Evolutionary conservation across 92 coral and sea anemone genomes (phyloP), one percentile per base, ranked within the genome.

Genomic region (Zoanthus sansibaricus): DNA sequence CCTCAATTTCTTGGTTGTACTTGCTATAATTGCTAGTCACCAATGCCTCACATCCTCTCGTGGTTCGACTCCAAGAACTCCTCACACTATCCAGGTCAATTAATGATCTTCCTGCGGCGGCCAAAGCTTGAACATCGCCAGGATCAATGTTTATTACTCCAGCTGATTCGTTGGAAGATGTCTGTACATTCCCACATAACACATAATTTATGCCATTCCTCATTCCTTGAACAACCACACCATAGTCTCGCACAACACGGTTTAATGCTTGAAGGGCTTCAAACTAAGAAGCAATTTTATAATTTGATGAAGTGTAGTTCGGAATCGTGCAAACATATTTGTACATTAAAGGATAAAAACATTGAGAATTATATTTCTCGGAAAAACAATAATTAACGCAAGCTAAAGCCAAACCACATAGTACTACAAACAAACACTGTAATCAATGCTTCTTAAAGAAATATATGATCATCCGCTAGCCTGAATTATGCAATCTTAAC

Each of bases 171-270:
- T 80, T 80, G 31, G 75, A 17, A 21, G 74, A 9, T 46, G 85
- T 80, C 12, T 68, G 72, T 33, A 80, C 75, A 14, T 80, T 30
- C 12, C 85, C 85, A 7, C 85, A 80, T 32, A 80, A 30, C 0
- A 80, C 73, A 20, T 80, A 52, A 59, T 80, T 80, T 6, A 66
- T 64, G 4, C 85, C 85, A 7, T 47, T 0, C 20, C 75, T 64
- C 85, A 80, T 80, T 80, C 85, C 85, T 44, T 70, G 62, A n/a
- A 18, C 47, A 20, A 80, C 85, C 13, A 56, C 56, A 6, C 75
- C 85, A 10, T 80, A 80, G n/a, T 80, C 85, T 11, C 15, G 75
- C 21, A 46, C 20, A 44, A 80, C 17, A 30, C 62, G 72, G 7
- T 21, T 15, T 14, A 80, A 21, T 4, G 47, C 45, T 30, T 21